Conservation (phyloP, 2,113 vertebrate genomes). For the Cyanistes caeruleus region DNA sequence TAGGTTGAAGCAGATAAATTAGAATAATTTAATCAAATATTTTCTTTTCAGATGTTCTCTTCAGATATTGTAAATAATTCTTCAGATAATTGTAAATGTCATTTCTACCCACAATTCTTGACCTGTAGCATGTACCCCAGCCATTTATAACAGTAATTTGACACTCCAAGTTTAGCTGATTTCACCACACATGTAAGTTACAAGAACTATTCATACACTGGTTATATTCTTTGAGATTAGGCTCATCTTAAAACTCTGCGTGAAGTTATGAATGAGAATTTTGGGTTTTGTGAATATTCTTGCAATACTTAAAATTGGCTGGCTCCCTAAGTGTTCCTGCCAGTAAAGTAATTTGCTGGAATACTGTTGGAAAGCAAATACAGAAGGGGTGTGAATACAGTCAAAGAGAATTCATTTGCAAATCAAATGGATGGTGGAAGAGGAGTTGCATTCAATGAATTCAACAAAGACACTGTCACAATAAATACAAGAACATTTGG, state of each 20-base stretch:
- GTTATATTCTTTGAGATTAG: neutral
- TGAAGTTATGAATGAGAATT: constrained; percentile 37
- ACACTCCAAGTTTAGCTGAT: neutral
- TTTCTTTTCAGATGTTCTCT: neutral
- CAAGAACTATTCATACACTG: neutral
- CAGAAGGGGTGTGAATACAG: constrained; percentile 61
- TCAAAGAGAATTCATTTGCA: constrained; percentile 51
- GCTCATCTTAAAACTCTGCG: neutral
- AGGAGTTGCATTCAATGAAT: constrained; percentile 20
- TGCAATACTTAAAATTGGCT: constrained; percentile 50
- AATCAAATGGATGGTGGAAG: constrained; percentile 33
- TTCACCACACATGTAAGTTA: neutral
- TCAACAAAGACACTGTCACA: constrained; percentile 36
- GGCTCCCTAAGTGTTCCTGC: constrained; percentile 36
- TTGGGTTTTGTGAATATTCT: constrained; percentile 24
- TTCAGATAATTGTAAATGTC: neutral
- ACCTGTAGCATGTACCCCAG: neutral
- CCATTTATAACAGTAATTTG: neutral
- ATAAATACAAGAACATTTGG: constrained; percentile 50
- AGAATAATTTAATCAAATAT: neutral
- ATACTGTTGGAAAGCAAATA: constrained; percentile 68
- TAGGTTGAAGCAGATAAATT: neutral
- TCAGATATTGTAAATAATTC: neutral
- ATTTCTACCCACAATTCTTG: neutral
- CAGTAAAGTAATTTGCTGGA: constrained; percentile 60